These are phyloP conservation scores for Aspidiotus rigidus DNA, from an alignment of 2,888 invertebrate species.

Conservation along the genomic window DNA sequence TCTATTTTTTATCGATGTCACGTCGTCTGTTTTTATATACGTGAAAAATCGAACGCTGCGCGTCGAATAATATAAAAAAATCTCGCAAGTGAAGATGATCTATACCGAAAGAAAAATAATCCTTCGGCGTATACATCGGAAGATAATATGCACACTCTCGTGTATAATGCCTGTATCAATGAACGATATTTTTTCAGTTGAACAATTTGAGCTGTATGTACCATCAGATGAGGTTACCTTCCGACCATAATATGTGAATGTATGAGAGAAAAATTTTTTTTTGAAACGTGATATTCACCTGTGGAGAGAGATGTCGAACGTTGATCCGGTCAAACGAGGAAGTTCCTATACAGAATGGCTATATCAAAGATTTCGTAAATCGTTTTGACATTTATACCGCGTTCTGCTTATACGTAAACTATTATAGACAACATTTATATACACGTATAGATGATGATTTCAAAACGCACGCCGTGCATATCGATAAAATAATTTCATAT, in stretches of 20 bases:
- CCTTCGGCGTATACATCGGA: neutral
- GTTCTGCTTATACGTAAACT: too few species aligned
- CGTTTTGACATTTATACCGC: neutral
- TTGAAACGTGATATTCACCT: constrained; percentile 4
- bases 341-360: neutral
- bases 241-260: neutral
- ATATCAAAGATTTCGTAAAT: neutral
- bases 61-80: neutral
- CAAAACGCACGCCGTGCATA: too few species aligned
- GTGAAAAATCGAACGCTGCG: too few species aligned
- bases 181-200: neutral
- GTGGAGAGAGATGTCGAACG: neutral
- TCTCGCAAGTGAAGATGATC: neutral
- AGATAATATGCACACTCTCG: neutral
- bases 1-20: neutral
- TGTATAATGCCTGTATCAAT: neutral
- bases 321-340: constrained; percentile 4
- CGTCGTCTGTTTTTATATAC: too few species aligned
- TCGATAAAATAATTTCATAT: too few species aligned
- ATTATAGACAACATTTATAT: too few species aligned
- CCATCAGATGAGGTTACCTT: neutral
- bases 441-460: too few species aligned
- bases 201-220: neutral
- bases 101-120: neutral
- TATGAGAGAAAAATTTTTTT: neutral